A percentile compares a stretch with the other conserved stretches of the same genome.
Conservation (phyloP, 2,888 invertebrate genomes). For the Drosophila parthenogenetica region DNA sequence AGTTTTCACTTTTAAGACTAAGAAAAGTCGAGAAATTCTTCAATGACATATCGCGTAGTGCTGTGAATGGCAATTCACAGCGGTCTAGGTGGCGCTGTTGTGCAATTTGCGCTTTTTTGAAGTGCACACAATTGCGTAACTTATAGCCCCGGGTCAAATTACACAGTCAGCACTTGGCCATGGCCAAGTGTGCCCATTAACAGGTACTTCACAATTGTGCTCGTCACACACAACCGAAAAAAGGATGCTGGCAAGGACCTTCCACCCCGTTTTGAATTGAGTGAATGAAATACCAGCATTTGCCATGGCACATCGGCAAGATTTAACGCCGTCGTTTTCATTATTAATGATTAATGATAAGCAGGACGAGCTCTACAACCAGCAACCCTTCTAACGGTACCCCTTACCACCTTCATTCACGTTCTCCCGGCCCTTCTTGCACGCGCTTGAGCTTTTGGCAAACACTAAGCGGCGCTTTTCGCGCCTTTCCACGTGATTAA, state of each 20-base stretch:
- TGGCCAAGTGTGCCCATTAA: slow-evolving; percentile 78
- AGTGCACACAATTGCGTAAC: slow-evolving; percentile 80
- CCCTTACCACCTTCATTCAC: slow-evolving; percentile 20
- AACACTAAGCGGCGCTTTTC: slow-evolving; percentile 83
- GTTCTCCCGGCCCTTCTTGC: slow-evolving; percentile 20
- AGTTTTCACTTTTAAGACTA: slow-evolving; percentile 58
- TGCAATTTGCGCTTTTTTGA: slow-evolving; percentile 79
- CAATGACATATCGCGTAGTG: slow-evolving; percentile 35
- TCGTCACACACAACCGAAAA: background rate
- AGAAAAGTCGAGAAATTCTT: slow-evolving; percentile 14
- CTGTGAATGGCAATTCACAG: slow-evolving; percentile 59
- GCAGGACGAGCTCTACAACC: slow-evolving; percentile 46
- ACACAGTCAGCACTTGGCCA: slow-evolving; percentile 74
- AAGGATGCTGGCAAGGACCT: background rate
- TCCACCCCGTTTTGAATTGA: slow-evolving; percentile 56
- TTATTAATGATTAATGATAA: slow-evolving; percentile 85
- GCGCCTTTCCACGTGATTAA: slow-evolving; percentile 85
- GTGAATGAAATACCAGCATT: slow-evolving; percentile 81
- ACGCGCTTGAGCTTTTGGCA: slow-evolving; percentile 79
- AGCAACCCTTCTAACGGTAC: slow-evolving; percentile 58
- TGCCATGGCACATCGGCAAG: slow-evolving; percentile 77
- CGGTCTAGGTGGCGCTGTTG: slow-evolving; percentile 69
- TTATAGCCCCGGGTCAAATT: slow-evolving; percentile 84
- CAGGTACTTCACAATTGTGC: slow-evolving; percentile 81
- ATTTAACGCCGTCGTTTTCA: slow-evolving; percentile 80